These are phyloP conservation scores for Cheirogaleus medius DNA, from an alignment of 2,113 vertebrate species.

Conservation along the genomic window DNA sequence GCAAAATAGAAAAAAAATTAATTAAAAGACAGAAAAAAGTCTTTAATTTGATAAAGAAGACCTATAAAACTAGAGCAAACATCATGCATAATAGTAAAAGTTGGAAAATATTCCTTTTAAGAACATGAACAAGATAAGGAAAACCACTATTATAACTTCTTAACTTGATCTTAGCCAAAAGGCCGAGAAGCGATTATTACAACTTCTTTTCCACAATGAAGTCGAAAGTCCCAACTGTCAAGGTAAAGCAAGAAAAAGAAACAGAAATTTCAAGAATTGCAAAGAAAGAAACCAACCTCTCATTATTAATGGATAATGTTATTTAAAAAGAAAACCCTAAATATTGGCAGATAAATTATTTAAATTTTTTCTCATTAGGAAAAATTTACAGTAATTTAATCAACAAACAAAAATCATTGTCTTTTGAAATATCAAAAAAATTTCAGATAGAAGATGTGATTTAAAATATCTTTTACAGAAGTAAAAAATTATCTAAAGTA, in stretches of 20 bases:
- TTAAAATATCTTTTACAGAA: neutral
- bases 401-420: neutral
- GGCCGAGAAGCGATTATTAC: neutral
- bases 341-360: neutral
- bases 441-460: neutral
- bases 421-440: neutral
- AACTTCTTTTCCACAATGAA: neutral
- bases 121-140: neutral
- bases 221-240: neutral
- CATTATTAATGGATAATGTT: neutral
- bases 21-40: neutral
- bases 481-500: neutral
- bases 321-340: neutral
- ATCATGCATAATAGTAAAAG: neutral
- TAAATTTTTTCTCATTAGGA: neutral
- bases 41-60: neutral
- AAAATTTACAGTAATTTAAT: neutral
- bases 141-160: neutral
- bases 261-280: neutral
- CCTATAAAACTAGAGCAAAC: neutral
- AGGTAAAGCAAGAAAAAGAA: neutral
- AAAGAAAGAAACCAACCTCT: neutral
- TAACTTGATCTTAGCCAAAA: too few relatives aligned
- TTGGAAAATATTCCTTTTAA: neutral
- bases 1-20: neutral